Percentiles rank a stretch among this genome's conserved stretches.
Conservation (phyloP, 2,888 invertebrate genomes). For the Dione juno region DNA sequence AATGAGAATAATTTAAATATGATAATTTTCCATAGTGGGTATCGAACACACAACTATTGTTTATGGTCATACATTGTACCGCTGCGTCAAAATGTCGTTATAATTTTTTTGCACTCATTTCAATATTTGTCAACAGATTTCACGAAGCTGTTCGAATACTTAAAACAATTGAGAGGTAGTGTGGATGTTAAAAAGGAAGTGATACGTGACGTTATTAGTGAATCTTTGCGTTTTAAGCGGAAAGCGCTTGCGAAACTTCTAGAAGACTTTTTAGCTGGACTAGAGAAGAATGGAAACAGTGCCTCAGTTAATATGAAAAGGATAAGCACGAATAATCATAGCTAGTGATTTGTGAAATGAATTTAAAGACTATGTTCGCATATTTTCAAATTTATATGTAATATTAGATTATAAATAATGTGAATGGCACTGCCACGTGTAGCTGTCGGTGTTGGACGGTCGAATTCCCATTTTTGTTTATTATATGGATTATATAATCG, state of each 20-base stretch:
- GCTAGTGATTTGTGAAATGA: constrained; percentile 63
- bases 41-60: constrained; percentile 49
- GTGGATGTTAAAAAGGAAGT: constrained; percentile 87
- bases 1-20: neutral
- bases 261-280: constrained; percentile 85
- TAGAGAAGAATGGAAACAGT: constrained; percentile 80
- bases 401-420: constrained; percentile 8
- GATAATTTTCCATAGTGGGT: neutral
- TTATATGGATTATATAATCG: neutral
- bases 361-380: constrained; percentile 39
- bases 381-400: constrained; percentile 26
- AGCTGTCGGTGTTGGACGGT: constrained; percentile 1
- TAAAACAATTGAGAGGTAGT: constrained; percentile 88
- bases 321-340: constrained; percentile 68
- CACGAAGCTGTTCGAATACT: constrained; percentile 86
- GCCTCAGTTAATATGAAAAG: constrained; percentile 69
- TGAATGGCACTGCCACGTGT: constrained; percentile 29
- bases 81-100: neutral
- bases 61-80: neutral
- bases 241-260: constrained; percentile 87
- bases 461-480: neutral
- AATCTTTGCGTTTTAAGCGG: constrained; percentile 90
- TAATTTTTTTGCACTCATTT: constrained; percentile 6
- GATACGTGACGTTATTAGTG: constrained; percentile 88
- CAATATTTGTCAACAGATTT: constrained; percentile 80